phyloP scores from a whole-genome alignment of 2,888 invertebrate species.

The Acanthopleura granulata region DNA sequence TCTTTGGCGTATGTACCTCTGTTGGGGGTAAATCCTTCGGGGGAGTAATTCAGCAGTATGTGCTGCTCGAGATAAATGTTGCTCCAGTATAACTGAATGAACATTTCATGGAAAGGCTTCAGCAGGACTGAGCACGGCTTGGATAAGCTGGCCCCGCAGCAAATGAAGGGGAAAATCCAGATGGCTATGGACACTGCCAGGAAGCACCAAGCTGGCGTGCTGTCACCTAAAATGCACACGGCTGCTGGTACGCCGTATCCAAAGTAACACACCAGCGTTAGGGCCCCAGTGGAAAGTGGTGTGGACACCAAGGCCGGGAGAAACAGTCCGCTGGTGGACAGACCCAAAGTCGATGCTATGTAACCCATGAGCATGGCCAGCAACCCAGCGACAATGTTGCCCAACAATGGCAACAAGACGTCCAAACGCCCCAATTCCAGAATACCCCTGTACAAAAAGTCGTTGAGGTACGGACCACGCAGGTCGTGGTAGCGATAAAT shows the following conservation, averaged over 20 bases:
- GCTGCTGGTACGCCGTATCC: slow-evolving; percentile 32
- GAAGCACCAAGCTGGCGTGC: slow-evolving; percentile 35
- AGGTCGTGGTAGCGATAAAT: slow-evolving; percentile 36
- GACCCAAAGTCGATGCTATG: slow-evolving; percentile 36
- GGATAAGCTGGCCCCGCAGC: slow-evolving; percentile 25
- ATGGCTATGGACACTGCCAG: slow-evolving; percentile 31
- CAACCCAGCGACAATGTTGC: slow-evolving; percentile 33
- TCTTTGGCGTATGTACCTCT: neutral
- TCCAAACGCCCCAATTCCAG: slow-evolving; percentile 28
- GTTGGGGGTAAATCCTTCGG: slow-evolving; percentile 29
- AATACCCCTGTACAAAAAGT: slow-evolving; percentile 31
- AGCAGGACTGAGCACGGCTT: slow-evolving; percentile 27
- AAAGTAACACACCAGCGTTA: slow-evolving; percentile 36
- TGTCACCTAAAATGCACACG: slow-evolving; percentile 33
- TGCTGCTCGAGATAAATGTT: slow-evolving; percentile 38
- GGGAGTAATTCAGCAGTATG: slow-evolving; percentile 35
- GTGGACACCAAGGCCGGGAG: slow-evolving; percentile 39
- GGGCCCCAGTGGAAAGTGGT: slow-evolving; percentile 27
- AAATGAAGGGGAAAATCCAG: slow-evolving; percentile 35
- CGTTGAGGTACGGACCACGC: slow-evolving; percentile 31
- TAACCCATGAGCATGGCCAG: slow-evolving; percentile 31
- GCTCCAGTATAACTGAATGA: slow-evolving; percentile 37
- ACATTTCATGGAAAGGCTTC: slow-evolving; percentile 38
- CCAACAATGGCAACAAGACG: slow-evolving; percentile 36
- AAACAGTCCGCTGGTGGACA: slow-evolving; percentile 35